Evolutionary conservation across 2,113 vertebrate genomes (phyloP), one percentile per base, ranked within the genome.

Genomic region (Deroptyus accipitrinus): DNA sequence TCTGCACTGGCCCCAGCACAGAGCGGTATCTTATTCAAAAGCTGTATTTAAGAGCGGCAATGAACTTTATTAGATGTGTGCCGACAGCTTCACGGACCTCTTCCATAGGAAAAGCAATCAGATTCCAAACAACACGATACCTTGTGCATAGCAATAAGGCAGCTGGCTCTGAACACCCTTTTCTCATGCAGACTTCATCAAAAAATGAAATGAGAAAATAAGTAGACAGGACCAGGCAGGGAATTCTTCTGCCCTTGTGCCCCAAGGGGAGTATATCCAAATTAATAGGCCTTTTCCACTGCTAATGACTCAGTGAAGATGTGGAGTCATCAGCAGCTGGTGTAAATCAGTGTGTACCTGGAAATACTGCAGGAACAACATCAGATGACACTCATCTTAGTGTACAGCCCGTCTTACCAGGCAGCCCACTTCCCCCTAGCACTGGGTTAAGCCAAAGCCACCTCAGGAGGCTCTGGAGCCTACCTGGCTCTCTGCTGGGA

Each of bases 161-260:
- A 87, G 94, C 84, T 76, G 93, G 81, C 96, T 95, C 94, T 52
- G 64, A 72, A 85, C 88, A 83, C 51, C 28, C 1, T 37, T 64
- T 93, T 64, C 92, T 92, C 75, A 5, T 88, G 92, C 95, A 96
- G 88, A 96, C 85, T 80, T 96, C 93, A 94, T 96, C 95, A 94
- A 75, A 95, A 96, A 95, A 92, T 63, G 79, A 94, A 94, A 97
- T 94, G 95, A 96, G 88, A 96, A 97, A 97, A 93, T 94, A 92
- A 95, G 90, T 78, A 93, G 95, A 75, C 61, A 37, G 69, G 80
- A 86, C 82, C 48, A 96, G 88, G 79, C 83, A 90, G 86, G 90
- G 96, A 97, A 94, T 96, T 97, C 94, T 95, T 72, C 73, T 95
- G 92, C 83, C 88, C 95, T 84, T 57, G 73, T 92, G 83, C 83